phyloP scores from a whole-genome alignment of 2,113 vertebrate species.

The Vulpes vulpes region DNA sequence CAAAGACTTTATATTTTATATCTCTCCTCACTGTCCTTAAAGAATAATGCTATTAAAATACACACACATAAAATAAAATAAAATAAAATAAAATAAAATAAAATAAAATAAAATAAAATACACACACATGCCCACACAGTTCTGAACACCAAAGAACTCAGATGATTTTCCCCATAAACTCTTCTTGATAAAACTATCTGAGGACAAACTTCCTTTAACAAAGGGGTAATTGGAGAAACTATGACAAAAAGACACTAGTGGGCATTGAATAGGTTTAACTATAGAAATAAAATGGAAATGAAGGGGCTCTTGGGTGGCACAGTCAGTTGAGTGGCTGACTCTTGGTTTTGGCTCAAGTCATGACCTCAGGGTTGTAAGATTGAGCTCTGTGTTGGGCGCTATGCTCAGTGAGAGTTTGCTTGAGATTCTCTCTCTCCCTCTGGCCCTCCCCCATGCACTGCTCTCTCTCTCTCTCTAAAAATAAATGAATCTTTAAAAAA shows the following conservation, averaged over 20 bases:
- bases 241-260: neutral
- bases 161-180: neutral
- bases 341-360: neutral
- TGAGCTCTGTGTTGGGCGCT: neutral
- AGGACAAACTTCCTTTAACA: neutral
- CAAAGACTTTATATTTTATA: slow-evolving; percentile 27
- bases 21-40: neutral
- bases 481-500: neutral
- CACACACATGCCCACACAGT: neutral
- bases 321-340: neutral
- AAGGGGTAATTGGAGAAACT: neutral
- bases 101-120: slow-evolving; percentile 38
- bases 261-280: neutral
- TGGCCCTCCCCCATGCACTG: neutral
- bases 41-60: slow-evolving; percentile 4
- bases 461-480: neutral
- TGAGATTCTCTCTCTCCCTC: neutral
- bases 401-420: neutral
- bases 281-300: neutral
- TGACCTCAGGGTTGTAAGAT: neutral
- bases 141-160: neutral
- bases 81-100: too few species aligned
- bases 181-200: neutral
- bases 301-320: neutral
- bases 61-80: neutral